Evolutionary conservation across 2,113 vertebrate genomes (phyloP).

Genomic region (Psittacula cyanocephala): DNA sequence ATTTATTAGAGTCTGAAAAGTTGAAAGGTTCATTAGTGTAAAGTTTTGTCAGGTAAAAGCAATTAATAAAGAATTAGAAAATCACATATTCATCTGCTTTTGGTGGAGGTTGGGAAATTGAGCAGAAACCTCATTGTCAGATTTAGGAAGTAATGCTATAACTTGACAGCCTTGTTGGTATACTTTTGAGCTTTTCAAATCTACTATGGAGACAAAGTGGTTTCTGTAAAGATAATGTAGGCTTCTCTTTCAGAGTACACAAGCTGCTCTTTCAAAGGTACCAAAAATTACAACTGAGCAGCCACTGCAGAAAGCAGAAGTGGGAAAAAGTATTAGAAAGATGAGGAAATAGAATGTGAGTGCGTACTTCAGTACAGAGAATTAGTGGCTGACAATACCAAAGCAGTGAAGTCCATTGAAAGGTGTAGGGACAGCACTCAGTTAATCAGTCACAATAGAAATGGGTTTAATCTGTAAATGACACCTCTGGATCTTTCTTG

Average conservation of each 20-base stretch:
- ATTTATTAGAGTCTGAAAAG: background rate
- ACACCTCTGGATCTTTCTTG: background rate
- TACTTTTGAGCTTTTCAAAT: background rate
- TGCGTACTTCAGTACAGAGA: background rate
- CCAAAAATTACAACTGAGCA: background rate
- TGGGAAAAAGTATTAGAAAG: background rate
- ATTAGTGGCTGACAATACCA: background rate
- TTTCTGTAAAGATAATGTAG: background rate
- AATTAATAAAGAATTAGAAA: background rate
- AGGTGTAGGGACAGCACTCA: background rate
- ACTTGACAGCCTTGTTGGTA: background rate
- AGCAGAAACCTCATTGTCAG: background rate
- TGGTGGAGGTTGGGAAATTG: background rate
- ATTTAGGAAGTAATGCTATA: background rate
- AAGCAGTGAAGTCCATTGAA: background rate
- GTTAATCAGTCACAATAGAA: background rate
- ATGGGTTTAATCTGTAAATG: background rate
- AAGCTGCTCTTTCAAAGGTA: background rate
- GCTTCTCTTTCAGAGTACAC: background rate
- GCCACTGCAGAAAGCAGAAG: background rate
- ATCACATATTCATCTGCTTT: background rate
- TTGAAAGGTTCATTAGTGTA: background rate
- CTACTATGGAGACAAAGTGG: background rate
- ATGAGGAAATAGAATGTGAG: background rate
- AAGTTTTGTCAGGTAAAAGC: background rate